These are phyloP conservation scores for Tragopan temminckii DNA, from an alignment of 2,797 vertebrate genomes.

Conservation along the genomic window DNA sequence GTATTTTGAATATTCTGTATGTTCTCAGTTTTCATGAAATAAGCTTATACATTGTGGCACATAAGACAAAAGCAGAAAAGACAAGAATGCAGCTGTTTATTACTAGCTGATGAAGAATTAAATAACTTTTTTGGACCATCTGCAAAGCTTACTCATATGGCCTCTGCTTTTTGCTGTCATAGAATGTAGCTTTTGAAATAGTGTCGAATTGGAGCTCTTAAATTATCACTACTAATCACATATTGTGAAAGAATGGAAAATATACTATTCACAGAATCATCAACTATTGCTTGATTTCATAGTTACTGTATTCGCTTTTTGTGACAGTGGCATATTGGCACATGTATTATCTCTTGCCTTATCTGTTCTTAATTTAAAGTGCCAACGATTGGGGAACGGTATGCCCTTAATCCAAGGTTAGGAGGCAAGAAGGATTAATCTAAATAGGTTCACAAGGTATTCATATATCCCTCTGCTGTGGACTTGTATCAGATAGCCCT, in stretches of 20 bases:
- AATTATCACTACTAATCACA: slow-evolving; percentile 74
- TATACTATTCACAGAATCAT: slow-evolving; percentile 60
- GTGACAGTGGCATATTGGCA: slow-evolving; percentile 36
- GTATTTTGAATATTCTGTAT: slow-evolving; percentile 66
- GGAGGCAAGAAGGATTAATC: slow-evolving; percentile 48
- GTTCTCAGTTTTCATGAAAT: slow-evolving; percentile 59
- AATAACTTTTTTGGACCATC: slow-evolving; percentile 73
- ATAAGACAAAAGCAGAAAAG: slow-evolving; percentile 58
- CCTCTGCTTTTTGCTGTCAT: slow-evolving; percentile 62
- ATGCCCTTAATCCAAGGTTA: slow-evolving; percentile 12
- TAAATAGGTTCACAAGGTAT: slow-evolving; percentile 20
- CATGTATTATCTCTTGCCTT: slow-evolving; percentile 34
- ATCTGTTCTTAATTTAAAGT: slow-evolving; percentile 64
- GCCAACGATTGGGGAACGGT: slow-evolving; percentile 20
- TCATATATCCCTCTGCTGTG: not conserved
- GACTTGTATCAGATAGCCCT: not conserved
- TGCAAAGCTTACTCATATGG: slow-evolving; percentile 73
- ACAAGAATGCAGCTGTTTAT: slow-evolving; percentile 66
- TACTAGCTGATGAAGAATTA: slow-evolving; percentile 72
- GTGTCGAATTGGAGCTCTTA: slow-evolving; percentile 61
- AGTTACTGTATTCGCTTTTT: slow-evolving; percentile 42
- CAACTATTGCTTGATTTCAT: slow-evolving; percentile 50
- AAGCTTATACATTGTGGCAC: slow-evolving; percentile 56
- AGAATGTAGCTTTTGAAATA: slow-evolving; percentile 75
- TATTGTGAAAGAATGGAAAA: slow-evolving; percentile 69